Base-by-base conservation (phyloP, 2,113 vertebrate genomes). In the Saimiri boliviensis region DNA sequence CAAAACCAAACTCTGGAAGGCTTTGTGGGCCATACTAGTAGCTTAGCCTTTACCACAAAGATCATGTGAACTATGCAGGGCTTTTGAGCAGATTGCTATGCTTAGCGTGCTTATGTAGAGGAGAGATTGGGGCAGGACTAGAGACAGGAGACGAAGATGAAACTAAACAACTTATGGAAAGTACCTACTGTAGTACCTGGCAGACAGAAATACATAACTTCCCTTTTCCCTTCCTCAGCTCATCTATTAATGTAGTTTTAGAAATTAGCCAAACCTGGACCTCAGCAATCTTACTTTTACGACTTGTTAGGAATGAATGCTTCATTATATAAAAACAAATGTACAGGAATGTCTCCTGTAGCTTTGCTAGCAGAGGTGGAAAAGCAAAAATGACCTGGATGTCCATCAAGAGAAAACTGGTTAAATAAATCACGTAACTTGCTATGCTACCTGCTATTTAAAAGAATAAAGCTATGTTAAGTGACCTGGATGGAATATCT, bases 91-190 rank as follows among this genome's bases (percentile, higher is more conserved):
- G 70, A 19, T 37, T 58, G 42, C 76, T 37, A 56, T 85, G 82
- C 8, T 94, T 3, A 0, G 58, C 80, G 74, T 85, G 77, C 76
- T 81, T 81, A 49, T 23, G 25, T 6, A 95, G 89, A 88, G 71
- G 56, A 93, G 87, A 45, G 35, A 81, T 3, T 52, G 32, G 84
- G 87, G 56, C 77, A 76, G 20, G 37, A 79, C 85, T 40, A 40
- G 7, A 71, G 84, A 42, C 58, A 86, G 42, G 68, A 95, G 84
- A 95, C 56, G 49, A 94, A 95, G 73, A 97, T 88, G 97, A 98
- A 97, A 97, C 83, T 82, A 89, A 93, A 89, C 93, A 93, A 89
- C 77, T 95, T 66, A 93, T 54, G 93, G 97, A 97, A 97, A 97
- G 96, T 95, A 97, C 93, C 97, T 84, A 97, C 81, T 80, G 7